A percentile compares a stretch with the other conserved stretches of the same genome.
phyloP scores from a whole-genome alignment of 2,113 vertebrate species.

The Lamprotornis superbus region DNA sequence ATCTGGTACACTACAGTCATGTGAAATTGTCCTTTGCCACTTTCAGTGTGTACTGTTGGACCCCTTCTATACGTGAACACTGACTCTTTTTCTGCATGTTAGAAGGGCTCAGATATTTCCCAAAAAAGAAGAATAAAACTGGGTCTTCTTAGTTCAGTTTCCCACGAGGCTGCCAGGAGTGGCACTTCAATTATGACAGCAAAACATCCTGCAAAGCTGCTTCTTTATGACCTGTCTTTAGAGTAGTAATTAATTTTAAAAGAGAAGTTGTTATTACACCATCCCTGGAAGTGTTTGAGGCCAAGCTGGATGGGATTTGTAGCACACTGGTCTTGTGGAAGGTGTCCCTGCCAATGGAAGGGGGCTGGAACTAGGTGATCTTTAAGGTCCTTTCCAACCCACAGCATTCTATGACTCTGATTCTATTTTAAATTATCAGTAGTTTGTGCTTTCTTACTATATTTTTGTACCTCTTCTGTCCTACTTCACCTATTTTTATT shows the following conservation, averaged over 20 bases:
- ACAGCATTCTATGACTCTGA: neutral
- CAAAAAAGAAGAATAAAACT: neutral
- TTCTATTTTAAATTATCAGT: neutral
- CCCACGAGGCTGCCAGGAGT: neutral
- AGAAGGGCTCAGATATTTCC: neutral
- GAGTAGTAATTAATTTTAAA: neutral
- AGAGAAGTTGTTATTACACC: neutral
- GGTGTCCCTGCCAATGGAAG: neutral
- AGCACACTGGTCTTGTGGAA: neutral
- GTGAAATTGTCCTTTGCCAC: neutral
- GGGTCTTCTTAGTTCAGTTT: neutral
- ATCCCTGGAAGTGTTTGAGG: neutral
- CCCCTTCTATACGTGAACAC: neutral
- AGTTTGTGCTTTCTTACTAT: neutral
- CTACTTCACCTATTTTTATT: neutral
- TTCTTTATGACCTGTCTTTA: neutral
- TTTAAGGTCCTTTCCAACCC: neutral
- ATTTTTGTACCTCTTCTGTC: neutral
- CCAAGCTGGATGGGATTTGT: neutral
- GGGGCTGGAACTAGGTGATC: neutral
- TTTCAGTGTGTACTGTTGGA: neutral
- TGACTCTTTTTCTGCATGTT: accelerated
- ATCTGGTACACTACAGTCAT: neutral
- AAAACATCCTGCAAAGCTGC: neutral
- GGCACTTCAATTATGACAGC: neutral